Evolutionary conservation across 2,113 vertebrate genomes (phyloP).

Genomic region (Sakesphorus luctuosus): DNA sequence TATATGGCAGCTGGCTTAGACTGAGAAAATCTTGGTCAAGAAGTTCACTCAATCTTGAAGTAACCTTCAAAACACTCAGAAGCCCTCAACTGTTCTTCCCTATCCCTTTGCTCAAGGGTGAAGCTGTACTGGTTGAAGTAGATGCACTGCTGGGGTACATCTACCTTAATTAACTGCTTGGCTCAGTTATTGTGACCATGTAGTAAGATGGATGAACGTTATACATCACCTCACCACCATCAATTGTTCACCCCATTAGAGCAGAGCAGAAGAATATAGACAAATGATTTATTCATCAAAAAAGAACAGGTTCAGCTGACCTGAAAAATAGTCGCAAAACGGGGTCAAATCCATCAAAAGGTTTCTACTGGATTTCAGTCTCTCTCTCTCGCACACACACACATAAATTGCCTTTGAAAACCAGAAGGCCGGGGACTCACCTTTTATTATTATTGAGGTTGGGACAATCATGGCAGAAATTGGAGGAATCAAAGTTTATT

Average conservation of each 20-base stretch:
- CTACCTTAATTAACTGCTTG: slow-evolving; percentile 13
- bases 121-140: not conserved
- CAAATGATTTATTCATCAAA: slow-evolving; percentile 13
- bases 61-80: not conserved
- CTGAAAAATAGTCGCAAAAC: not conserved
- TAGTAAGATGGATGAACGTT: slow-evolving; percentile 27
- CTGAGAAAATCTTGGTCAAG: not conserved
- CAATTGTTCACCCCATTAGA: slow-evolving; percentile 25
- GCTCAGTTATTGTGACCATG: not conserved
- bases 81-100: not conserved
- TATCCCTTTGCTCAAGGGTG: not conserved
- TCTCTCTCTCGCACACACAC: not conserved
- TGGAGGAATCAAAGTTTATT: not conserved
- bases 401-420: not conserved
- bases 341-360: slow-evolving; percentile 13
- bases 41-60: not conserved
- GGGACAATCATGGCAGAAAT: not conserved
- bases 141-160: not conserved
- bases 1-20: not conserved
- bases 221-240: slow-evolving; percentile 1
- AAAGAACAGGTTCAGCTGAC: slow-evolving; percentile 19
- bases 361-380: not conserved
- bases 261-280: slow-evolving; percentile 17
- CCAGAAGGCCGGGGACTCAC: not conserved
- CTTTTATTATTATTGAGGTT: not conserved